A percentile compares a stretch with the other conserved stretches of the same genome.
Conservation (phyloP, 2,113 vertebrate species). For the Neolamprologus devosi region DNA sequence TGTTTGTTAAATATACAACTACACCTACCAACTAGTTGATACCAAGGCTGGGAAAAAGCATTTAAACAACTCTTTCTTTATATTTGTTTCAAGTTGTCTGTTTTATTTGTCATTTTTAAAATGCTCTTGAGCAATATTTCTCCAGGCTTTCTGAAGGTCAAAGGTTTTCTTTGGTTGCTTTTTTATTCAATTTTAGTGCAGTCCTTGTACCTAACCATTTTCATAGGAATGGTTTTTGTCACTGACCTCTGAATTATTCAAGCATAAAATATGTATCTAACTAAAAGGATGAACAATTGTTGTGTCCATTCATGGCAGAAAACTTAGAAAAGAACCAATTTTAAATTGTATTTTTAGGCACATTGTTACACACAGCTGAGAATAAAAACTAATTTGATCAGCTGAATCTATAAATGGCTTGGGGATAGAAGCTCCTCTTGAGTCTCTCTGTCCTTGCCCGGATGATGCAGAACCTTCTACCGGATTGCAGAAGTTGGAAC, state of each 20-base stretch:
- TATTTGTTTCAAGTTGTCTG: background rate
- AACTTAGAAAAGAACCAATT: background rate
- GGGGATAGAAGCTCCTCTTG: background rate
- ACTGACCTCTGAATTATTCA: background rate
- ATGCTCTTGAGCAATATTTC: background rate
- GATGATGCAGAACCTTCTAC: background rate
- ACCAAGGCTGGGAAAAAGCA: background rate
- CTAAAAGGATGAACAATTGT: background rate
- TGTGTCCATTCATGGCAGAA: background rate
- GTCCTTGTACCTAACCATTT: background rate
- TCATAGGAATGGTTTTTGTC: background rate
- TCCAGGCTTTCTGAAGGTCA: background rate
- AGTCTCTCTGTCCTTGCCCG: background rate
- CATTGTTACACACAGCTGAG: background rate
- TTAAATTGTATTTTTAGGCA: background rate
- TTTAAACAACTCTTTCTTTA: background rate
- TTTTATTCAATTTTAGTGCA: background rate
- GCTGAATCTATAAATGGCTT: background rate
- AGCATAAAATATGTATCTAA: background rate
- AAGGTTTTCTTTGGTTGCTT: background rate
- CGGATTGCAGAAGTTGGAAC: background rate
- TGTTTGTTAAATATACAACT: background rate
- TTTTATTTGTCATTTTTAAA: background rate
- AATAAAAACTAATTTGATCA: background rate
- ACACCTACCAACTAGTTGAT: background rate